Conservation (phyloP, 2,888 invertebrate species). For the Athripsodes cinereus region DNA sequence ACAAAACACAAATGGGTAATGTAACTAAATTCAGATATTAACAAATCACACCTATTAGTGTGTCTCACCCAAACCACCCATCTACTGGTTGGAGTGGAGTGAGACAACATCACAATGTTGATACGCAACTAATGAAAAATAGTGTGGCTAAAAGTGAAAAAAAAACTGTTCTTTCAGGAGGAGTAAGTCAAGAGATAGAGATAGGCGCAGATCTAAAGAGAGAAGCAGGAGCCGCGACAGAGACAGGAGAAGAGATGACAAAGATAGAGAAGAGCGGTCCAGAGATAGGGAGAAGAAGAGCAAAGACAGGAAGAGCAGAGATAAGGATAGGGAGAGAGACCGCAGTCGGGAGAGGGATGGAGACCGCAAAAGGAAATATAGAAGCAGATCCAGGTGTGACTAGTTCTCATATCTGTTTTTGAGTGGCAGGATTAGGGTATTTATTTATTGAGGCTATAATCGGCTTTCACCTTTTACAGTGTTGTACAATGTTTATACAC, state of each 20-base stretch:
- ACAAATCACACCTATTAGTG: too few species aligned
- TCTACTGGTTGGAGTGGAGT: too few species aligned
- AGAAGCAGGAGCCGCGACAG: constrained; percentile 31
- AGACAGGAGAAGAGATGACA: constrained; percentile 33
- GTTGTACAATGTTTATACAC: too few species aligned
- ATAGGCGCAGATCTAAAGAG: constrained; percentile 54
- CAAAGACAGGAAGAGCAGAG: constrained; percentile 33
- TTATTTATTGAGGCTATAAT: too few species aligned
- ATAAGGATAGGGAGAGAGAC: constrained; percentile 35
- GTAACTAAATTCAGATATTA: too few species aligned
- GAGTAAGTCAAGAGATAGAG: constrained; percentile 44
- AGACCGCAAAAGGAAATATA: constrained; percentile 33
- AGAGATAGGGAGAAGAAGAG: constrained; percentile 30
- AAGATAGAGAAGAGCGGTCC: constrained; percentile 35
- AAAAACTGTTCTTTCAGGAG: constrained; percentile 4
- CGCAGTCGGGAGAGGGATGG: constrained; percentile 33
- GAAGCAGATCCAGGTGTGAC: constrained; percentile 41
- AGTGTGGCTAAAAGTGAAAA: background rate
- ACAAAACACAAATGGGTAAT: too few species aligned
- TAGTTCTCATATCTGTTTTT: too few species aligned
- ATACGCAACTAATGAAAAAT: background rate
- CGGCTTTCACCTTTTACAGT: too few species aligned
- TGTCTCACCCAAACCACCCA: too few species aligned
- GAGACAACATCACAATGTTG: background rate
- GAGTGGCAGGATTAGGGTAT: too few species aligned